Conservation (phyloP, 2,113 vertebrate species). For the Ageneiosus marmoratus region DNA sequence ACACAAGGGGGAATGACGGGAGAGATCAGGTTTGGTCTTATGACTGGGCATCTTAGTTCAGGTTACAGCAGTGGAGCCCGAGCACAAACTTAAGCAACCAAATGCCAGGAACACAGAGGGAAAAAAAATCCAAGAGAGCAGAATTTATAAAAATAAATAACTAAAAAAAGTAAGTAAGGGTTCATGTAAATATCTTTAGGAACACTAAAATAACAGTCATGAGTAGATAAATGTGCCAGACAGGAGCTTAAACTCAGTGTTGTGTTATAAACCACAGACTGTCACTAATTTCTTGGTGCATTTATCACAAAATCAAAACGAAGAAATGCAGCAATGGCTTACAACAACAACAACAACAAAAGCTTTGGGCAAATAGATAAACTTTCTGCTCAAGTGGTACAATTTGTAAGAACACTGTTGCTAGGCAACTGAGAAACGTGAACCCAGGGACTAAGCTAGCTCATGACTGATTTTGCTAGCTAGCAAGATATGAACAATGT, state of each 20-base stretch:
- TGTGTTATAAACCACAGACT: not conserved
- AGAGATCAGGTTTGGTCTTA: constrained; percentile 55
- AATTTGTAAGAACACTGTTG: not conserved
- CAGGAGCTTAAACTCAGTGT: not conserved
- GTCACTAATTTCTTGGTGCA: too few species aligned
- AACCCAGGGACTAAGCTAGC: not conserved
- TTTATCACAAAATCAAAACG: too few species aligned
- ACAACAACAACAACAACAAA: not conserved
- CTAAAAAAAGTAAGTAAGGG: not conserved
- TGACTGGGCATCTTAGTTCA: constrained; percentile 56
- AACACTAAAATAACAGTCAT: not conserved
- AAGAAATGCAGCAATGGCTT: not conserved
- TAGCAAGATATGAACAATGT: not conserved
- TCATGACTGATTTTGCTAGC: not conserved
- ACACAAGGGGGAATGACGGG: constrained; percentile 26
- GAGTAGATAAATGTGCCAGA: not conserved
- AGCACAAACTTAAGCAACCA: constrained; percentile 40
- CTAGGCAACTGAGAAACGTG: not conserved
- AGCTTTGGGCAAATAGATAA: too few species aligned
- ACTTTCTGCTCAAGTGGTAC: not conserved
- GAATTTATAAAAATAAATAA: not conserved
- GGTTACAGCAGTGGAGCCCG: constrained; percentile 47
- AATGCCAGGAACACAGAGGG: constrained; percentile 2
- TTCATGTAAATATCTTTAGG: not conserved
- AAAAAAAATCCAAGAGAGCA: too few species aligned